phyloP scores from a whole-genome alignment of 2,797 vertebrate species.

The Sitta carolinensis region DNA sequence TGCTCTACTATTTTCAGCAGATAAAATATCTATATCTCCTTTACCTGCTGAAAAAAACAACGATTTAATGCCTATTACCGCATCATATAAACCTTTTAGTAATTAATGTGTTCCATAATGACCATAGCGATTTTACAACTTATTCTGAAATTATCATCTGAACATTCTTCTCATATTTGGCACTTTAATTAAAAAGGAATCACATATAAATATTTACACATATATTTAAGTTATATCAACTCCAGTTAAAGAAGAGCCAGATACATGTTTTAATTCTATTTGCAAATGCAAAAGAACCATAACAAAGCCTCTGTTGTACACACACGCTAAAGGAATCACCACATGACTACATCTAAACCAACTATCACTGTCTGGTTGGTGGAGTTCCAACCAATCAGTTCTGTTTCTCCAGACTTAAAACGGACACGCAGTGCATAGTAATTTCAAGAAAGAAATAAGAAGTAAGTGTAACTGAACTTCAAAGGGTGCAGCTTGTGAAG shows the following conservation, averaged over 20 bases:
- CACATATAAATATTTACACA: background rate
- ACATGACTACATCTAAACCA: background rate
- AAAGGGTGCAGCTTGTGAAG: background rate
- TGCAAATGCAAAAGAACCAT: background rate
- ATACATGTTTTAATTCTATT: background rate
- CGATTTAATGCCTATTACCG: background rate
- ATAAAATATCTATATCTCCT: background rate
- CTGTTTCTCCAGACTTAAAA: background rate
- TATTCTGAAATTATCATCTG: background rate
- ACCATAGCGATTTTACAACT: background rate
- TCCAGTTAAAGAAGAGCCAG: background rate
- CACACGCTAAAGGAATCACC: background rate
- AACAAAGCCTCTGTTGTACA: background rate
- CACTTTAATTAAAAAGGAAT: background rate
- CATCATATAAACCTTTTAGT: background rate
- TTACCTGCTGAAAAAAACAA: background rate
- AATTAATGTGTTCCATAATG: background rate
- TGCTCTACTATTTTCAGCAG: background rate
- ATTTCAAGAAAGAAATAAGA: background rate
- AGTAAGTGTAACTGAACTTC: background rate
- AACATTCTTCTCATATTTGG: background rate
- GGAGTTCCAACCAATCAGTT: background rate
- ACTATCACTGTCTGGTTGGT: background rate
- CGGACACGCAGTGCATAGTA: accelerated
- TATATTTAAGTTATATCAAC: background rate